These are phyloP conservation scores for Unio delphinus DNA, from an alignment of 2,888 invertebrate genomes.

Conservation along the genomic window DNA sequence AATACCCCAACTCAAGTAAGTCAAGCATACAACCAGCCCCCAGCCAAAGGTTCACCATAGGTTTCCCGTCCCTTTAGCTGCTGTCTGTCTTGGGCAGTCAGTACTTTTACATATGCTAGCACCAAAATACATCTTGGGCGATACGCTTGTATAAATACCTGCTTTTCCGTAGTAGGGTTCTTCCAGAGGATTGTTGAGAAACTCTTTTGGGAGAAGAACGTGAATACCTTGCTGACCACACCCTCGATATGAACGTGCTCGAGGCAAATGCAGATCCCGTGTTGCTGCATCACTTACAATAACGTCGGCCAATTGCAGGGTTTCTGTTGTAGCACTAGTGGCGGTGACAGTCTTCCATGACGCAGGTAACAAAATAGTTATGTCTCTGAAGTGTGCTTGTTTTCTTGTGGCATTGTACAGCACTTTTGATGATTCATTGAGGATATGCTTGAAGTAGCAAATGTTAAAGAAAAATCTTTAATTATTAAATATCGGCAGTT, in stretches of 20 bases:
- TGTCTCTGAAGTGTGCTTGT: conserved; percentile 73
- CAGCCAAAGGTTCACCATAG: background rate
- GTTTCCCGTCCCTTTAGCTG: background rate
- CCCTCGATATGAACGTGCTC: conserved; percentile 47
- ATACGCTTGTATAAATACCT: conserved; percentile 1
- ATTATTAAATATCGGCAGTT: background rate
- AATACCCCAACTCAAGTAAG: too few relatives aligned
- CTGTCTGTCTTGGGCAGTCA: background rate
- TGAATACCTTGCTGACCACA: conserved; percentile 58
- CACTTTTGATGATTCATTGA: conserved; percentile 76
- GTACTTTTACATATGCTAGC: background rate
- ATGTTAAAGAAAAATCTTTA: background rate
- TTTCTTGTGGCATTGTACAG: conserved; percentile 76
- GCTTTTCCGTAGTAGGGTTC: conserved; percentile 8
- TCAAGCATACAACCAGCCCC: too few relatives aligned
- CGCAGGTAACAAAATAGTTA: conserved; percentile 77
- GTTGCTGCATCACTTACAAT: conserved; percentile 68
- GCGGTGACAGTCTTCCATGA: conserved; percentile 72
- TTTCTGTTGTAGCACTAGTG: conserved; percentile 21
- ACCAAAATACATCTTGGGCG: background rate
- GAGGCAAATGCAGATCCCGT: conserved; percentile 29
- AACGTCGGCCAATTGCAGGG: conserved; percentile 73
- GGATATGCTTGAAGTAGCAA: conserved; percentile 71
- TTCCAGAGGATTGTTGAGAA: conserved; percentile 30
- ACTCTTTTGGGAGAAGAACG: conserved; percentile 51